Percentiles rank a stretch among this genome's conserved stretches.
Conservation (phyloP, 2,113 vertebrate species). For the Trogon melanurus region DNA sequence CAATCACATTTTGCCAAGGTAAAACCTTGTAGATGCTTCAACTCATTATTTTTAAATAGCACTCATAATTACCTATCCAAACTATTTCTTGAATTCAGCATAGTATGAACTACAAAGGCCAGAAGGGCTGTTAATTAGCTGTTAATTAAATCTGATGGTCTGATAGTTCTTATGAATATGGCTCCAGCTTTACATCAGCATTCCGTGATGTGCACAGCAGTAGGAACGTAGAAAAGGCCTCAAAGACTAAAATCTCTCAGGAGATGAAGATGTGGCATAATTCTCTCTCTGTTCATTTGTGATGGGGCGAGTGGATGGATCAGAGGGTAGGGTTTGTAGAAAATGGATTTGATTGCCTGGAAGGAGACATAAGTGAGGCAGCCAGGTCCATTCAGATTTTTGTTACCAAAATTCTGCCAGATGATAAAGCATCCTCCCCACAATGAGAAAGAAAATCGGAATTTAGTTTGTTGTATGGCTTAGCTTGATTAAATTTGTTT, state of each 20-base stretch:
- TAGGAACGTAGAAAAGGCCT: background rate
- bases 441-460: background rate
- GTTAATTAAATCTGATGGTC: constrained; percentile 23
- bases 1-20: constrained; percentile 15
- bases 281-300: background rate
- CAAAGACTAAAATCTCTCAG: background rate
- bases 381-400: background rate
- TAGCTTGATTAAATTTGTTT: background rate
- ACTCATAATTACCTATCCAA: constrained; percentile 16
- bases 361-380: background rate
- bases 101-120: constrained; percentile 16
- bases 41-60: constrained; percentile 30
- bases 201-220: accelerated
- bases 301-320: background rate
- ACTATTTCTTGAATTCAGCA: constrained; percentile 37
- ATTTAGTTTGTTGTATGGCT: background rate
- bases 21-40: background rate
- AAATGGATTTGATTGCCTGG: background rate
- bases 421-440: background rate
- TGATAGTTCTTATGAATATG: background rate
- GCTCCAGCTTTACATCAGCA: background rate
- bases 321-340: background rate
- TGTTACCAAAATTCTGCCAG: background rate
- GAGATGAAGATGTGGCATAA: background rate
- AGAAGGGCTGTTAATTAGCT: constrained; percentile 53